Percentiles rank a stretch among this genome's conserved stretches.
These are phyloP conservation scores for Laupala kohalensis DNA, from an alignment of 1,140 invertebrate genomes.

Conservation along the genomic window DNA sequence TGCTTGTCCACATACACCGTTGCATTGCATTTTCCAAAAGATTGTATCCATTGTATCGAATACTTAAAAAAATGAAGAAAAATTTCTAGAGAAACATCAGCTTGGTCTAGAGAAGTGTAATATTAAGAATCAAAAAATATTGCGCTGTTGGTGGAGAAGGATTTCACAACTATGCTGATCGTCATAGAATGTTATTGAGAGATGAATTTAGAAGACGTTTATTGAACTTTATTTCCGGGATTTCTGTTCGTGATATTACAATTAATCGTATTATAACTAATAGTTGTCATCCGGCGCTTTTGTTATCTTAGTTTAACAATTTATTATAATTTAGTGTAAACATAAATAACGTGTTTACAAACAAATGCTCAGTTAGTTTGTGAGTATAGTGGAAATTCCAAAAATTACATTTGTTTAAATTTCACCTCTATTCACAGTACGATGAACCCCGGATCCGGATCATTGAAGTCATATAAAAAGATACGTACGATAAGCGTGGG, in stretches of 20 bases:
- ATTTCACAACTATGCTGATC: neutral
- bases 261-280: no score
- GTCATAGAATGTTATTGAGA: neutral
- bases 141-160: no score
- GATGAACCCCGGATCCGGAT: no score
- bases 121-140: no score
- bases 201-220: neutral
- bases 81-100: neutral
- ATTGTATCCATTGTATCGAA: neutral
- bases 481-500: no score
- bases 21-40: neutral
- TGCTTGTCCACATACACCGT: neutral
- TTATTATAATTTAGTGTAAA: neutral
- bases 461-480: no score
- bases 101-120: no score
- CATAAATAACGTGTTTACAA: neutral
- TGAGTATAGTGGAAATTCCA: neutral
- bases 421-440: no score
- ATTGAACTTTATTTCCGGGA: neutral
- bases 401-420: no score
- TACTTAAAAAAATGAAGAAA: neutral
- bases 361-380: neutral
- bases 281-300: no score
- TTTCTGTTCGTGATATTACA: no score
- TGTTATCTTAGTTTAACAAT: neutral